Conservation (phyloP, 1,140 invertebrate genomes). For the Hydropsyche tenuis region DNA sequence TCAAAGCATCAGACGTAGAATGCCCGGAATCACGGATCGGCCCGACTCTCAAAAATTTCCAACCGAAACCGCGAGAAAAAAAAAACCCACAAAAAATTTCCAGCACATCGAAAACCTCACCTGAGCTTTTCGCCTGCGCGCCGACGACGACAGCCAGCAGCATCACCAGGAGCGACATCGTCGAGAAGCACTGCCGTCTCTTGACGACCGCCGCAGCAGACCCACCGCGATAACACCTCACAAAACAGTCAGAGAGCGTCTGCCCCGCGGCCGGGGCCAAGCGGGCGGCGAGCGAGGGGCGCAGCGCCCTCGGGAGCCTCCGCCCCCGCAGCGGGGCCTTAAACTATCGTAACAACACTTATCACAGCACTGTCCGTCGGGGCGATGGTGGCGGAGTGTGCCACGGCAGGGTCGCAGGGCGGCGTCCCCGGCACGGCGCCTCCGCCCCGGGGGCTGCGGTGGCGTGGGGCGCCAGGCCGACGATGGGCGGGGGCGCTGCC, state of each 20-base stretch:
- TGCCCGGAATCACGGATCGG: too few species aligned
- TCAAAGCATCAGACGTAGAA: too few species aligned
- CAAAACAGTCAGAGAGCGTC: background rate
- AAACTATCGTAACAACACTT: constrained; percentile 27
- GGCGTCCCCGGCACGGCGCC: background rate
- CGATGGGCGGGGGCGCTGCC: background rate
- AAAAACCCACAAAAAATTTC: too few species aligned
- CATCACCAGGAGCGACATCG: constrained; percentile 9
- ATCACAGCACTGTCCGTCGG: constrained; percentile 4
- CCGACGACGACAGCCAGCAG: background rate
- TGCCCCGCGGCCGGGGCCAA: background rate
- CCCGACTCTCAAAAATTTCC: too few species aligned
- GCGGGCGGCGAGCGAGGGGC: background rate
- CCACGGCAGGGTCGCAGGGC: background rate
- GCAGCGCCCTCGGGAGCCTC: background rate
- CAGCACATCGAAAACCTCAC: background rate
- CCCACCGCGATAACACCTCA: too few species aligned
- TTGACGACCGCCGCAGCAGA: background rate
- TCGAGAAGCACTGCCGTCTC: background rate
- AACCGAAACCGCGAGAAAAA: too few species aligned
- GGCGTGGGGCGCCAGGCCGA: background rate
- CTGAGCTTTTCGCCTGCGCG: constrained; percentile 19
- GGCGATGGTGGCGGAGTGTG: background rate
- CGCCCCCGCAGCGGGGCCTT: constrained; percentile 6
- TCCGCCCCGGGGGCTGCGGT: background rate